phyloP scores from a whole-genome alignment of 2,888 invertebrate genomes.

The Platerodrilus igneus region DNA sequence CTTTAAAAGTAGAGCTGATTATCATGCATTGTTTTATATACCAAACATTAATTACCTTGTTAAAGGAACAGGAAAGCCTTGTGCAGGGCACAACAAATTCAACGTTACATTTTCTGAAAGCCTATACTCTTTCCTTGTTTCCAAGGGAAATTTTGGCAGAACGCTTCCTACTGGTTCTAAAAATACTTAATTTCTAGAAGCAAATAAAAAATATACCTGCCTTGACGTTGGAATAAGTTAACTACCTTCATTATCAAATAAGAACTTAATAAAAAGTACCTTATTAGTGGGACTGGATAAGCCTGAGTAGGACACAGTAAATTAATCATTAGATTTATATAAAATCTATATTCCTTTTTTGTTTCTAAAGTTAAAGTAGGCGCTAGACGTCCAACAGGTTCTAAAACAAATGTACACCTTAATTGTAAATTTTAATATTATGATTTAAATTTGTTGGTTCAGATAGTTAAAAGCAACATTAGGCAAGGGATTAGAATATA shows the following conservation, averaged over 20 bases:
- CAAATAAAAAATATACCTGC: no score
- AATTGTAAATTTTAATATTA: no score
- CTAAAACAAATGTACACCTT: conserved; percentile 23
- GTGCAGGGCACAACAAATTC: conserved; percentile 61
- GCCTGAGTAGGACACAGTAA: conserved; percentile 64
- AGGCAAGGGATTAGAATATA: no score
- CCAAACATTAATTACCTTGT: no score
- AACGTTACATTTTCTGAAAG: conserved; percentile 49
- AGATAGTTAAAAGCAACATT: no score
- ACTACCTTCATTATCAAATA: background rate
- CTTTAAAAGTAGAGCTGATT: no score
- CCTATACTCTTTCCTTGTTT: conserved; percentile 57
- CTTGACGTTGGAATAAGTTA: conserved; percentile 2
- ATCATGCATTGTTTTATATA: background rate
- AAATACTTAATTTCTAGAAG: conserved; percentile 23
- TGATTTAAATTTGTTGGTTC: no score
- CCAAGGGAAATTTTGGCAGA: conserved; percentile 68
- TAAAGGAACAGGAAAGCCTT: conserved; percentile 61
- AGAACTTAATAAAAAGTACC: conserved; percentile 32
- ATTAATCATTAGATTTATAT: conserved; percentile 47
- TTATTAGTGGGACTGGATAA: conserved; percentile 60
- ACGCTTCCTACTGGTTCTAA: conserved; percentile 54
- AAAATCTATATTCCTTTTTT: conserved; percentile 55
- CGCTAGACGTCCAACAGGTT: conserved; percentile 27
- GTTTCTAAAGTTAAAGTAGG: conserved; percentile 53